Percentiles rank a stretch among this genome's conserved stretches.
phyloP scores from a whole-genome alignment of 2,888 invertebrate species.

The Pelosia muscerda region DNA sequence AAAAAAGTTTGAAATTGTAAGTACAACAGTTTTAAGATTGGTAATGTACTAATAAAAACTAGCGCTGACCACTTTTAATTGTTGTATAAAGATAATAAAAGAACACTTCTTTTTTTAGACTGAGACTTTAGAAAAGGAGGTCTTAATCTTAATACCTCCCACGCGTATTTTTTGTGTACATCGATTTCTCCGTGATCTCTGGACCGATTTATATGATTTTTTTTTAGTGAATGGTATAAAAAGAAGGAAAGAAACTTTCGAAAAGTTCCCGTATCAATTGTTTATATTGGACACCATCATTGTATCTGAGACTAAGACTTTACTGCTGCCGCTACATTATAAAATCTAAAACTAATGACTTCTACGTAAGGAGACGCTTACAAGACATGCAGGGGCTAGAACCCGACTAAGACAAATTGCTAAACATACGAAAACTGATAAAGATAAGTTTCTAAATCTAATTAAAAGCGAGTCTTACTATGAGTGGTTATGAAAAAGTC shows the following conservation, averaged over 20 bases:
- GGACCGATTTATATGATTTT: neutral
- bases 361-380: neutral
- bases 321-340: neutral
- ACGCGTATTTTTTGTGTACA: slow-evolving; percentile 2
- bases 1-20: no score
- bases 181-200: slow-evolving; percentile 4
- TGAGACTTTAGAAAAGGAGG: neutral
- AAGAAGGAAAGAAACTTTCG: neutral
- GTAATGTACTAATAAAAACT: neutral
- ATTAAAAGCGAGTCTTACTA: no score
- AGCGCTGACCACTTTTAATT: neutral
- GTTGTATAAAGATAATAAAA: neutral
- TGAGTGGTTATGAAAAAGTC: no score
- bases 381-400: neutral
- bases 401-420: neutral
- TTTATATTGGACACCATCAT: neutral
- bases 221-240: neutral
- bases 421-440: no score
- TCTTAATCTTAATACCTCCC: neutral
- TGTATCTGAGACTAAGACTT: neutral
- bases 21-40: neutral
- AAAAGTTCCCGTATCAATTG: neutral
- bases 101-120: neutral
- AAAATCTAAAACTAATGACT: neutral
- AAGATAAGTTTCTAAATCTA: no score